phyloP scores from a whole-genome alignment of 2,113 vertebrate genomes.

The Oncorhynchus nerka region DNA sequence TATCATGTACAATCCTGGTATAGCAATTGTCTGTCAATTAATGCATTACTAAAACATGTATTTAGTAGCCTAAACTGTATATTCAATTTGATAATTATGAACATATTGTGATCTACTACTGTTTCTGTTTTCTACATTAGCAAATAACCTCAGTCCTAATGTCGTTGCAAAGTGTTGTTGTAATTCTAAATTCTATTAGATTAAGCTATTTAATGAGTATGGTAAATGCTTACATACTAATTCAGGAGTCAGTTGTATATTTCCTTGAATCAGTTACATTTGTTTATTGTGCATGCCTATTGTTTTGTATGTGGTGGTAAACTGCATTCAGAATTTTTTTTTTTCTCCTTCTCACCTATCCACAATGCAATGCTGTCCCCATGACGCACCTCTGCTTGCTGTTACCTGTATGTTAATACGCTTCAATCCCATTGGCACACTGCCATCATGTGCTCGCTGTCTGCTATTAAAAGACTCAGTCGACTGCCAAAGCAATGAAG shows the following conservation, averaged over 20 bases:
- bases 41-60: background rate
- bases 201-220: slow-evolving; percentile 74
- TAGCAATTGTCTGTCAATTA: slow-evolving; percentile 15
- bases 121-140: slow-evolving; percentile 12
- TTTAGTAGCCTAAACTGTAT: background rate
- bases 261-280: slow-evolving; percentile 89
- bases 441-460: slow-evolving; percentile 99
- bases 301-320: slow-evolving; percentile 96
- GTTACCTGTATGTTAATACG: slow-evolving; percentile 99
- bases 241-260: slow-evolving; percentile 83
- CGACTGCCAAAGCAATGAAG: slow-evolving; percentile 99
- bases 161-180: slow-evolving; percentile 8
- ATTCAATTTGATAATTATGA: slow-evolving; percentile 30
- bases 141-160: background rate
- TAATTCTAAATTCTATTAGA: slow-evolving; percentile 45
- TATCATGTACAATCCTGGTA: slow-evolving; percentile 21
- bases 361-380: slow-evolving; percentile 99
- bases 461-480: slow-evolving; percentile 99
- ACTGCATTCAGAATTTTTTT: slow-evolving; percentile 99
- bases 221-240: slow-evolving; percentile 89
- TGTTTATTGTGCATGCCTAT: slow-evolving; percentile 99
- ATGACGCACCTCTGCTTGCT: slow-evolving; percentile 99
- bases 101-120: slow-evolving; percentile 24
- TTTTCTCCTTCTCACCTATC: slow-evolving; percentile 99
- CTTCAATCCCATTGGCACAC: slow-evolving; percentile 99